Percentiles rank a stretch among this genome's conserved stretches.
Conservation (phyloP, 1,140 invertebrate species). For the Microplitis demolitor region DNA sequence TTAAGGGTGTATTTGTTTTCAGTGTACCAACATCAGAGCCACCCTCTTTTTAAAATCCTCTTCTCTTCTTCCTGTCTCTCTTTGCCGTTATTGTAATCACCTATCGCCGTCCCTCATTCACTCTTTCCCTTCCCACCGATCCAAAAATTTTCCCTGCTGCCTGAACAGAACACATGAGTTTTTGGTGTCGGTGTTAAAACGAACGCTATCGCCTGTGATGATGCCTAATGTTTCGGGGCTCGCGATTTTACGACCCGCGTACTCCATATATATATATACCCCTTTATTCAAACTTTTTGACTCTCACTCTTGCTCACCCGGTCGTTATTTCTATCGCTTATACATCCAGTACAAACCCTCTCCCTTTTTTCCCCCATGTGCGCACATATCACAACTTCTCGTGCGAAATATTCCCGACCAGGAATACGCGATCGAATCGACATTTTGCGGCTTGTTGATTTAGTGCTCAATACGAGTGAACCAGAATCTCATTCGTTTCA, state of each 20-base stretch:
- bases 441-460: slow-evolving; percentile 19
- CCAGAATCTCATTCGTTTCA: neutral
- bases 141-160: slow-evolving; percentile 27
- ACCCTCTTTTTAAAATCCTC: neutral
- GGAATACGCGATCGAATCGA: slow-evolving; percentile 12
- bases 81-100: neutral
- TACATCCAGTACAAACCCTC: neutral
- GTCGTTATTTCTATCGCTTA: neutral
- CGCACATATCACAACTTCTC: neutral
- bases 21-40: too few relatives aligned
- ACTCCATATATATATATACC: neutral
- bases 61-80: slow-evolving; percentile 19
- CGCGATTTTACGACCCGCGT: slow-evolving; percentile 29
- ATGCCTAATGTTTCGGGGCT: slow-evolving; percentile 31
- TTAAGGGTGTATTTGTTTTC: too few relatives aligned
- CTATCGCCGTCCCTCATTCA: too few relatives aligned
- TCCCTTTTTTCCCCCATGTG: neutral
- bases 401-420: slow-evolving; percentile 6
- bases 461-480: neutral
- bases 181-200: slow-evolving; percentile 9
- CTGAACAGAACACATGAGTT: neutral
- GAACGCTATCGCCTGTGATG: slow-evolving; percentile 26
- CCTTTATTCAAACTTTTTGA: neutral
- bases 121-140: too few relatives aligned
- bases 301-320: slow-evolving; percentile 6